Conservation (phyloP, 2,888 invertebrate species). For the Orthosia gracilis region DNA sequence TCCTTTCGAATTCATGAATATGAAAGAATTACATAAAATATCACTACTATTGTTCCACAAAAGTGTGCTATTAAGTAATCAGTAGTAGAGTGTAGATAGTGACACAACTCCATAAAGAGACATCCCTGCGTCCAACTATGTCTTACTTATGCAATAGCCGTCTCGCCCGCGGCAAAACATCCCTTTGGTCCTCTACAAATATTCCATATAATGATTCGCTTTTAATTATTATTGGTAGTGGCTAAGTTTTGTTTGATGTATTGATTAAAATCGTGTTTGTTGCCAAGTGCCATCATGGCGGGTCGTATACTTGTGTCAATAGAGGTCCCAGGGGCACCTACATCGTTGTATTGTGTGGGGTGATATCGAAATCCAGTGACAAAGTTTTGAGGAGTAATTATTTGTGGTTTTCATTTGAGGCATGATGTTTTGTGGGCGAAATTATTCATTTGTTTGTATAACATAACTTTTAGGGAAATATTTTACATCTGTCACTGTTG, state of each 20-base stretch:
- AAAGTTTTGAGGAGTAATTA: conserved; percentile 61
- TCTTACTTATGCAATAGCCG: conserved; percentile 76
- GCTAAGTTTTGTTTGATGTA: conserved; percentile 90
- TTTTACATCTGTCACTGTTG: not conserved
- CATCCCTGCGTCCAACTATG: conserved; percentile 72
- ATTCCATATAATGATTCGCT: conserved; percentile 90
- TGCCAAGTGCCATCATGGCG: conserved; percentile 84
- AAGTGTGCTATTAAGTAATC: no score
- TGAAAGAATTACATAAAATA: not conserved
- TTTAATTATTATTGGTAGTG: conserved; percentile 91
- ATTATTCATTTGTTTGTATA: conserved; percentile 21
- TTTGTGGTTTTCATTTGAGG: conserved; percentile 60
- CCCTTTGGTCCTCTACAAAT: conserved; percentile 89
- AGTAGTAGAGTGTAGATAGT: no score
- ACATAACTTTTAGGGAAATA: not conserved
- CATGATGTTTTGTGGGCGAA: conserved; percentile 9
- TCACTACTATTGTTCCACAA: no score
- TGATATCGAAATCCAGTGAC: conserved; percentile 57
- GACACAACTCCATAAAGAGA: conserved; percentile 9
- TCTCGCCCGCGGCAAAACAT: conserved; percentile 81
- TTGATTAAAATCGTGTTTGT: conserved; percentile 90
- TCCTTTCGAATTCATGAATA: no score
- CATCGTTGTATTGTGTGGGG: conserved; percentile 53
- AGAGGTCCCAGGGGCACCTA: conserved; percentile 75
- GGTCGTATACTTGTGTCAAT: conserved; percentile 77